Evolutionary conservation across 2,113 vertebrate genomes (phyloP).

Genomic region (Columba livia): DNA sequence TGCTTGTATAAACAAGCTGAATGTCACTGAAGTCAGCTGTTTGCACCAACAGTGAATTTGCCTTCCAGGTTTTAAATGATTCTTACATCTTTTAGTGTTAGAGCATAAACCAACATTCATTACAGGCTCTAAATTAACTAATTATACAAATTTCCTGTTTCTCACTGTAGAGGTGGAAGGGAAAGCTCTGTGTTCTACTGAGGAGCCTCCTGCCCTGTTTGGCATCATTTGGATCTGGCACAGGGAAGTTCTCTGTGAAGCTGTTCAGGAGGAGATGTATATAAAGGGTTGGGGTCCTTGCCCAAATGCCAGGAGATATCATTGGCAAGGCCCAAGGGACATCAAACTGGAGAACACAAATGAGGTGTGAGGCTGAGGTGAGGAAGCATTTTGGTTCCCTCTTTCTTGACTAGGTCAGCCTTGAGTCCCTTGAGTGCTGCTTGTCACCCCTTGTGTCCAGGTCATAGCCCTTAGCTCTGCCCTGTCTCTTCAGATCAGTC

Average conservation of each 20-base stretch:
- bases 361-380: not conserved
- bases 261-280: not conserved
- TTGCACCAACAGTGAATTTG: conserved; percentile 12
- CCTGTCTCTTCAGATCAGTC: not conserved
- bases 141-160: not conserved
- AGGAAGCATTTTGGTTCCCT: not conserved
- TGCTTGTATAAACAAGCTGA: conserved; percentile 55
- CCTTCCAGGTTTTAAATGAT: conserved; percentile 48
- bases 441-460: not conserved
- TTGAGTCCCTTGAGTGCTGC: not conserved
- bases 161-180: not conserved
- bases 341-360: not conserved
- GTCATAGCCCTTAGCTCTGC: not conserved
- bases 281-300: not conserved
- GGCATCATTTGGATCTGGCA: not conserved
- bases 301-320: not conserved
- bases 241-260: not conserved
- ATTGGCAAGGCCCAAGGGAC: not conserved
- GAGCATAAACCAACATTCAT: not conserved
- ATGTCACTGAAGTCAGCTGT: conserved; percentile 58
- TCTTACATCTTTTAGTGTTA: conserved; percentile 34
- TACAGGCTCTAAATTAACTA: conserved; percentile 15
- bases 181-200: not conserved
- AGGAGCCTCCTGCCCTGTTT: not conserved
- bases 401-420: not conserved